Evolutionary conservation across 2,888 invertebrate species (phyloP).

Genomic region (Tenodera sinensis): DNA sequence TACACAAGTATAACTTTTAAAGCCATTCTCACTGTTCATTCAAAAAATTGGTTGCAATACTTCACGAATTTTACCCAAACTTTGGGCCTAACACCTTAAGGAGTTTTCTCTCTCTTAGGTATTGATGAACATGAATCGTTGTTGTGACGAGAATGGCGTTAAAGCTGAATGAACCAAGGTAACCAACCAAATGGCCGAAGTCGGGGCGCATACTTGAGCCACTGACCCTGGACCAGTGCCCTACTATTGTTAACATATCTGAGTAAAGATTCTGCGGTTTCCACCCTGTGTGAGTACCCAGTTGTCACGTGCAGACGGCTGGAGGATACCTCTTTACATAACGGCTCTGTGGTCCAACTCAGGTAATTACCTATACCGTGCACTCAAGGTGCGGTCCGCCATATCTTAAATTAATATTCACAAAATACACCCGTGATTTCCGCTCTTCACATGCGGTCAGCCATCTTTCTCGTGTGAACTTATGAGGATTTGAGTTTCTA

Average conservation of each 20-base stretch:
- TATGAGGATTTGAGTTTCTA: too few relatives aligned
- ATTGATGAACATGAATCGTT: too few relatives aligned
- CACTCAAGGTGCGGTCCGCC: background rate
- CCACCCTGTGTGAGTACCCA: background rate
- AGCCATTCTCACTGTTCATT: too few relatives aligned
- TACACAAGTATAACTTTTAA: too few relatives aligned
- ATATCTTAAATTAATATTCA: background rate
- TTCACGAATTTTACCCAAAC: too few relatives aligned
- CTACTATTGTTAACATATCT: background rate
- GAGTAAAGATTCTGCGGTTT: background rate
- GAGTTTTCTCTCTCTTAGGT: too few relatives aligned
- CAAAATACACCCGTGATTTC: background rate
- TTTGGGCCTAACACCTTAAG: too few relatives aligned
- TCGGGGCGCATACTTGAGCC: background rate
- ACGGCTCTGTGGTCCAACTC: background rate
- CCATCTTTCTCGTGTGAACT: background rate
- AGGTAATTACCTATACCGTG: background rate
- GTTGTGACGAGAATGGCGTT: too few relatives aligned
- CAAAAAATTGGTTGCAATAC: too few relatives aligned
- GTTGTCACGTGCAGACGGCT: background rate
- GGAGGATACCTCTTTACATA: background rate
- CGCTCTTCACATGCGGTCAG: background rate
- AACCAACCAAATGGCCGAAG: too few relatives aligned
- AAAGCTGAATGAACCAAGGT: too few relatives aligned
- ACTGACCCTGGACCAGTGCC: background rate